These are phyloP conservation scores for Charadrius vociferus DNA, from an alignment of 2,113 vertebrate genomes.

Conservation along the genomic window DNA sequence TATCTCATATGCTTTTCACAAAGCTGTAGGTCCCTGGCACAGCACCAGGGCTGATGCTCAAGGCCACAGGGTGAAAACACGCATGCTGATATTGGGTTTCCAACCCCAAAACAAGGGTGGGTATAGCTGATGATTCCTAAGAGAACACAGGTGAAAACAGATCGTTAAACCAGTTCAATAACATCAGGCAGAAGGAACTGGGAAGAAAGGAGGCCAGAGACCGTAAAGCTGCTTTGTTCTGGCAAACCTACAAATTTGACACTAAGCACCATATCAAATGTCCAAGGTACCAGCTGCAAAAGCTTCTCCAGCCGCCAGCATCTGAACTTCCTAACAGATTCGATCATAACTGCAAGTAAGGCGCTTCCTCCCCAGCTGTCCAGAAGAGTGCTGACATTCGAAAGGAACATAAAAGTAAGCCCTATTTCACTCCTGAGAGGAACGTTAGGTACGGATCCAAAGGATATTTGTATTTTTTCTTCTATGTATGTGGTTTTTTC, in stretches of 20 bases:
- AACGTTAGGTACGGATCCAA: background rate
- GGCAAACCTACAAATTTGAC: background rate
- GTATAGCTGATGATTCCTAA: background rate
- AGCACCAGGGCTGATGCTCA: background rate
- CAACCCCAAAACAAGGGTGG: background rate
- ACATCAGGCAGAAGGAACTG: background rate
- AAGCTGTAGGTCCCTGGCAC: background rate
- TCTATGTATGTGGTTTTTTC: background rate
- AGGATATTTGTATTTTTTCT: background rate
- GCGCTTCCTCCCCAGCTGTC: background rate
- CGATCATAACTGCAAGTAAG: background rate
- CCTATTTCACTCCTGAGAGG: background rate
- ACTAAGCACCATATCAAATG: background rate
- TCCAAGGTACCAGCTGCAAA: background rate
- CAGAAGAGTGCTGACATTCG: background rate
- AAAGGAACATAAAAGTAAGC: background rate
- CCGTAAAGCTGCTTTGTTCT: background rate
- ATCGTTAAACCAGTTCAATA: background rate
- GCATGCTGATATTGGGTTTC: background rate
- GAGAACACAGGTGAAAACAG: background rate
- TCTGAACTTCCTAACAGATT: background rate
- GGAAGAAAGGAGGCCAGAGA: background rate
- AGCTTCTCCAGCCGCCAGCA: background rate
- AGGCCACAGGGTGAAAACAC: background rate
- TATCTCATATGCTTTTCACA: background rate